A percentile compares a stretch with the other conserved stretches of the same genome.
phyloP scores from a whole-genome alignment of 2,113 vertebrate species.

The Charina bottae region DNA sequence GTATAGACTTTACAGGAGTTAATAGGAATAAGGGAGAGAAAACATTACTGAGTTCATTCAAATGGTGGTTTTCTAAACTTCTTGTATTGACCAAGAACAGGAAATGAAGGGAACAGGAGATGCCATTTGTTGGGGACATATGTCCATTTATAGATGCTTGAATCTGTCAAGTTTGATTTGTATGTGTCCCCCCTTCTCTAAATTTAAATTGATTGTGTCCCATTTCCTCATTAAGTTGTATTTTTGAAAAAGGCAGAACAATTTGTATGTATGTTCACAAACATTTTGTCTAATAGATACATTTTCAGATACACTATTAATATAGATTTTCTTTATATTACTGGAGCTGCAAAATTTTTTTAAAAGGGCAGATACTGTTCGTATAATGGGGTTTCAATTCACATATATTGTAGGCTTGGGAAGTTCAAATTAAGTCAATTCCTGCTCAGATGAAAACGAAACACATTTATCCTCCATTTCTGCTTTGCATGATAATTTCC shows the following conservation, averaged over 20 bases:
- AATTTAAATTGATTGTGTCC: background rate
- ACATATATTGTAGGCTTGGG: background rate
- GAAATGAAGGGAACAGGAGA: background rate
- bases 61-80: background rate
- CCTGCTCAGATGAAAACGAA: background rate
- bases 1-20: background rate
- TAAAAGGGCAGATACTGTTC: background rate
- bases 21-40: background rate
- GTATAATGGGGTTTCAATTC: background rate
- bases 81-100: background rate
- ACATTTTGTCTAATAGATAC: background rate
- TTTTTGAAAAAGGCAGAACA: background rate
- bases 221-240: background rate
- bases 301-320: background rate
- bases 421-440: background rate
- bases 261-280: background rate
- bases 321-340: background rate
- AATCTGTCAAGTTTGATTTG: background rate
- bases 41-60: too few species aligned
- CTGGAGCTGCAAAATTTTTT: background rate
- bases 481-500: background rate
- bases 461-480: background rate
- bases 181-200: background rate
- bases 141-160: background rate
- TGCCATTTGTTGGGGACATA: background rate